phyloP scores from a whole-genome alignment of 2,113 vertebrate genomes.

The Myrmecobius fasciatus region DNA sequence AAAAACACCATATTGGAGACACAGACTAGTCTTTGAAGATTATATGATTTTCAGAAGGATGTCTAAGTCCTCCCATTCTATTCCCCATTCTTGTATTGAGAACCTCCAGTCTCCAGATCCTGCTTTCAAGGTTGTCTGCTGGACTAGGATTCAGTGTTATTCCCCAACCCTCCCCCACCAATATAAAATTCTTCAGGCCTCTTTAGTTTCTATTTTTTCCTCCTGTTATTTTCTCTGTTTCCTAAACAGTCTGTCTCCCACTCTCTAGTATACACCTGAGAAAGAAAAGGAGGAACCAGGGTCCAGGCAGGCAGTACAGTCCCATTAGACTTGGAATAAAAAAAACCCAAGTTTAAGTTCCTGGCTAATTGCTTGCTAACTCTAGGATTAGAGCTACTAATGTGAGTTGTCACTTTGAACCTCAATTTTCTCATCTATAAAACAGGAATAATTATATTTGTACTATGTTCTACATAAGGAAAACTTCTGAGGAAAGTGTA shows the following conservation, averaged over 20 bases:
- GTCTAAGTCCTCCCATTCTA: too few species aligned
- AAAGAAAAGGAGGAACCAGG: not conserved
- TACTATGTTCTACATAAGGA: not conserved
- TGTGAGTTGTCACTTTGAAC: not conserved
- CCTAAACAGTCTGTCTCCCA: not conserved
- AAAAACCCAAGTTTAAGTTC: not conserved
- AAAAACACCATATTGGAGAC: too few species aligned
- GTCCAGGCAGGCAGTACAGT: not conserved
- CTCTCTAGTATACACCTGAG: not conserved
- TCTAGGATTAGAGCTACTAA: slow-evolving; percentile 1
- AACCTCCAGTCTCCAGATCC: not conserved
- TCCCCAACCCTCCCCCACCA: not conserved
- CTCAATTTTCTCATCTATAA: not conserved
- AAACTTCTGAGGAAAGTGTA: not conserved
- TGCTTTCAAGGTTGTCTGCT: not conserved
- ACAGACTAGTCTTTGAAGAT: too few species aligned
- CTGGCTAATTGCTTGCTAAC: not conserved
- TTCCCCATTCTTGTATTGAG: not conserved
- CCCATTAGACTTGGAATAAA: not conserved
- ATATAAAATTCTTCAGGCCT: not conserved
- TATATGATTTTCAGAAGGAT: too few species aligned
- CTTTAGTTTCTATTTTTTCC: not conserved
- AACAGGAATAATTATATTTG: not conserved
- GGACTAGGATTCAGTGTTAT: not conserved
- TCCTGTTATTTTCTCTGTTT: not conserved